phyloP scores from a whole-genome alignment of 2,113 vertebrate genomes.

The Pachyramphus minor region DNA sequence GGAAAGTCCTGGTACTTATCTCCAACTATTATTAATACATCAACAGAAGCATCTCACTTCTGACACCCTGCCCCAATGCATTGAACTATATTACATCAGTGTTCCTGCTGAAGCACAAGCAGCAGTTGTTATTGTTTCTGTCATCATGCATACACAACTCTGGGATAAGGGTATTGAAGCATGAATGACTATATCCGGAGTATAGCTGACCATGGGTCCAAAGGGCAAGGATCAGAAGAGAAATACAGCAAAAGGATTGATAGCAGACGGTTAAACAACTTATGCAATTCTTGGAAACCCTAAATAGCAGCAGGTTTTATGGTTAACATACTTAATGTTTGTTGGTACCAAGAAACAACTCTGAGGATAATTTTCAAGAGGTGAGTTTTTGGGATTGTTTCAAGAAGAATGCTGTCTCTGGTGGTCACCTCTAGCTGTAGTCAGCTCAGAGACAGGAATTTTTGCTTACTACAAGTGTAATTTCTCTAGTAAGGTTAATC shows the following conservation, averaged over 20 bases:
- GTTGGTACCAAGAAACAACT: neutral
- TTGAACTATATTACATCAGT: neutral
- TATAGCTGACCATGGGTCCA: neutral
- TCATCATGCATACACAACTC: fast-evolving
- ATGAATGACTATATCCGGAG: fast-evolving
- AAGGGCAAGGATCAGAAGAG: neutral
- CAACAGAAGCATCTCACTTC: neutral
- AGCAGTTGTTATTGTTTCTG: neutral
- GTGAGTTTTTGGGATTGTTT: neutral
- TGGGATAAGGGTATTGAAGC: neutral
- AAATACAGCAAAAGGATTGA: neutral
- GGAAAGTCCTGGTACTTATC: neutral
- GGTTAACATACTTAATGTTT: neutral
- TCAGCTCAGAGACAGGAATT: neutral
- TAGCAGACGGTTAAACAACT: neutral
- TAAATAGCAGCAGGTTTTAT: neutral
- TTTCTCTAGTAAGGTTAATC: conserved; percentile 30
- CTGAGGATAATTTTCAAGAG: neutral
- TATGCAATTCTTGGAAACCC: neutral
- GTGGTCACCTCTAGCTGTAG: neutral
- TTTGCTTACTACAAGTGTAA: neutral
- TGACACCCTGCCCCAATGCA: neutral
- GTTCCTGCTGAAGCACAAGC: neutral
- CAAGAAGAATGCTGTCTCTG: neutral
- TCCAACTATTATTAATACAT: neutral